phyloP scores from a whole-genome alignment of 2,797 vertebrate species.

The Anabacerthia variegaticeps region DNA sequence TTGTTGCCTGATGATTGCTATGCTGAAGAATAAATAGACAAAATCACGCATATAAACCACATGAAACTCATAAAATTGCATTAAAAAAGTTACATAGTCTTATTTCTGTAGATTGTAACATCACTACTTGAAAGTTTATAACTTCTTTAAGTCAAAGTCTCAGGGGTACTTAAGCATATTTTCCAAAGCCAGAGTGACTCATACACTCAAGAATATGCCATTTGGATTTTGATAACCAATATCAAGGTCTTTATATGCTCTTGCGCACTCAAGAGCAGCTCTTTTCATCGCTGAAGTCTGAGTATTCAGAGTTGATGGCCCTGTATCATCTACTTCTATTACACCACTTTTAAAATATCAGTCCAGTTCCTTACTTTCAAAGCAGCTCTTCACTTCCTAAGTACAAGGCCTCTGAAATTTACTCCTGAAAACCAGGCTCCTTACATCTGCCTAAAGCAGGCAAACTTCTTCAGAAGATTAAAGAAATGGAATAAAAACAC shows the following conservation, averaged over 20 bases:
- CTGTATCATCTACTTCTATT: not conserved
- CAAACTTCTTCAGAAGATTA: not conserved
- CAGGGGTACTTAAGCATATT: not conserved
- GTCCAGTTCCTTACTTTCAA: not conserved
- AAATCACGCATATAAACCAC: not conserved
- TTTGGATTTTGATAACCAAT: not conserved
- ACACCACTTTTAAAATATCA: not conserved
- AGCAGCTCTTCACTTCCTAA: constrained; percentile 19
- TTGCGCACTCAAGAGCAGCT: not conserved
- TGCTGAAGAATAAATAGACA: not conserved
- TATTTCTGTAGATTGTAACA: not conserved
- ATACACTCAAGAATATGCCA: not conserved
- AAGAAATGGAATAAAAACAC: not conserved
- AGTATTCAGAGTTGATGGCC: constrained; percentile 43
- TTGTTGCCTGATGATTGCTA: not conserved
- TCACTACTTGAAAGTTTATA: constrained; percentile 43
- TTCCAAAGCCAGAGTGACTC: not conserved
- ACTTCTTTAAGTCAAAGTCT: not conserved
- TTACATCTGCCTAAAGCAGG: constrained; percentile 1
- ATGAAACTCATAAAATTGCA: not conserved
- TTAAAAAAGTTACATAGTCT: not conserved
- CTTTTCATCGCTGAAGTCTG: not conserved
- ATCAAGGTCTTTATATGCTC: not conserved
- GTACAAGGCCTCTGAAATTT: constrained; percentile 10
- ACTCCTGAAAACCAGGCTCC: constrained; percentile 15